phyloP scores from a whole-genome alignment of 2,113 vertebrate species.

The Salvelinus namaycush region DNA sequence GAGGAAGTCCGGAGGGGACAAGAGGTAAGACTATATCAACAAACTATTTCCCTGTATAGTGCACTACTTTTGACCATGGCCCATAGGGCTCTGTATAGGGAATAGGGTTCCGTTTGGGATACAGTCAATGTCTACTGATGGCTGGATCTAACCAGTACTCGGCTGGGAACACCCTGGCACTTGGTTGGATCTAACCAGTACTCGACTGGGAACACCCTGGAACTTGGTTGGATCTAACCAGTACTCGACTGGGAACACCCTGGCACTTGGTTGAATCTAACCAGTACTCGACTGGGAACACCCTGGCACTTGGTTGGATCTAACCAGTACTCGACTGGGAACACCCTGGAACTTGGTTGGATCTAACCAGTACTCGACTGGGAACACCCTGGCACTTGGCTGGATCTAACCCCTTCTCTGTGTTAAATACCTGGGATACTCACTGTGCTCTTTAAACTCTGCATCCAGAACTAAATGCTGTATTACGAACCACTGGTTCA shows the following conservation, averaged over 20 bases:
- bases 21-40: slow-evolving; percentile 56
- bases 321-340: background rate
- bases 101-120: too few species aligned
- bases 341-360: background rate
- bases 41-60: background rate
- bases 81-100: too few species aligned
- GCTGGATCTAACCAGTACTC: too few species aligned
- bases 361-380: background rate
- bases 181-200: too few species aligned
- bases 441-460: background rate
- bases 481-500: too few species aligned
- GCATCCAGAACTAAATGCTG: too few species aligned
- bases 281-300: background rate
- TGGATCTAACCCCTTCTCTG: background rate
- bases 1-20: slow-evolving; percentile 76
- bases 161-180: background rate
- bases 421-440: background rate
- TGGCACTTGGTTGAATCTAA: too few species aligned
- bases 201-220: background rate
- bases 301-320: background rate
- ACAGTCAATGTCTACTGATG: too few species aligned
- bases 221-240: too few species aligned
- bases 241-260: background rate
- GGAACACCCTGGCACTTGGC: background rate
- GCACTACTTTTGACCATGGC: slow-evolving; percentile 6